Evolutionary conservation across 2,888 invertebrate genomes (phyloP).

Genomic region (Clostera curtula): DNA sequence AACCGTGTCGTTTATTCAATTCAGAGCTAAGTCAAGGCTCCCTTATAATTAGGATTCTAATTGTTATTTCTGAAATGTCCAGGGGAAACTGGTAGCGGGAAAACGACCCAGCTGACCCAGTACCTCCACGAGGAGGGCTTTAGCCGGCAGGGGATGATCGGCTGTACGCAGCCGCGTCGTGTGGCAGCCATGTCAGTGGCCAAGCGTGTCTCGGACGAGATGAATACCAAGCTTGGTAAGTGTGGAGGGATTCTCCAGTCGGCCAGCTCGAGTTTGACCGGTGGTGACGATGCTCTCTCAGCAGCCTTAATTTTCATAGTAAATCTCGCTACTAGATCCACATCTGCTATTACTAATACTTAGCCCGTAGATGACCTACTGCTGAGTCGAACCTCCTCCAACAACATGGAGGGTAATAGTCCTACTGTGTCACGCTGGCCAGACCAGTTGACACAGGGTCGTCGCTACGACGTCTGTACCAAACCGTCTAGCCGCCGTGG

Average conservation of each 20-base stretch:
- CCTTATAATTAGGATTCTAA: background rate
- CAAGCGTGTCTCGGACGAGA: slow-evolving; percentile 98
- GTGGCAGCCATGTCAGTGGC: slow-evolving; percentile 99
- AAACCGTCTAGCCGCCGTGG: no score
- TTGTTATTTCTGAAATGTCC: slow-evolving; percentile 4
- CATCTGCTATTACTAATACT: no score
- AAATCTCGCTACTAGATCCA: no score
- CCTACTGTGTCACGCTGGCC: no score
- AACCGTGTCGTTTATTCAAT: no score
- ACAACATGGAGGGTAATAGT: no score
- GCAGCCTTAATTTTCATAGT: no score
- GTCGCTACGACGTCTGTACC: no score
- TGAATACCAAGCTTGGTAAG: slow-evolving; percentile 88
- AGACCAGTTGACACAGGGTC: no score
- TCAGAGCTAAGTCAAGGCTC: background rate
- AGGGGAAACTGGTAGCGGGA: slow-evolving; percentile 96
- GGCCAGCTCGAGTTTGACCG: background rate
- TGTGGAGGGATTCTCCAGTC: background rate
- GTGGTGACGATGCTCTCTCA: background rate
- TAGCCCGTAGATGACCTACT: no score
- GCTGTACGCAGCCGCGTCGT: slow-evolving; percentile 95
- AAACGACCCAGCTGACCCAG: slow-evolving; percentile 98
- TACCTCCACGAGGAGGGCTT: slow-evolving; percentile 98
- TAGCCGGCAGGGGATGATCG: slow-evolving; percentile 93
- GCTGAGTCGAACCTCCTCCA: no score